These are phyloP conservation scores for Meandrina meandrites DNA, from an alignment of 92 coral and sea anemone species.

Conservation along the genomic window DNA sequence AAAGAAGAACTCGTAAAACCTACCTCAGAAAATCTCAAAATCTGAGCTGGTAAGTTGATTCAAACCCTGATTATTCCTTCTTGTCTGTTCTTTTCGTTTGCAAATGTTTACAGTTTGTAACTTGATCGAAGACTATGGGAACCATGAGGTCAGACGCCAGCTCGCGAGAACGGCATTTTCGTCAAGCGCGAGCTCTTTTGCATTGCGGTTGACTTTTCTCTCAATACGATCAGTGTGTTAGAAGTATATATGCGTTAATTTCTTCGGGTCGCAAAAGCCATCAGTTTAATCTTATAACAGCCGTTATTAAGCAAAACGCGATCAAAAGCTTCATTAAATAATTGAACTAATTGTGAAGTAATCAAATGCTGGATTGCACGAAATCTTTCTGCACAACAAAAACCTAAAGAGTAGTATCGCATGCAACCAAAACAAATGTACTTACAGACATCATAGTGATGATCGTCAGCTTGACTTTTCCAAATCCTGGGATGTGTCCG, in stretches of 20 bases:
- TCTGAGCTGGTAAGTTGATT: neutral
- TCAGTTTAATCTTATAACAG: neutral
- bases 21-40: neutral
- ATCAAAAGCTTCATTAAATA: neutral
- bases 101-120: constrained; percentile 10
- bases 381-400: neutral
- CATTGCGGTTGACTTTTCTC: neutral
- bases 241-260: neutral
- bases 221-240: neutral
- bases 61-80: neutral
- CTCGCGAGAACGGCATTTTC: neutral
- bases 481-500: no score
- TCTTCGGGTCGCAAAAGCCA: neutral
- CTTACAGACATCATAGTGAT: neutral
- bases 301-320: neutral
- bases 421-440: neutral
- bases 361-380: neutral
- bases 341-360: neutral
- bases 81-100: neutral
- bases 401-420: neutral
- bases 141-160: neutral
- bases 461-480: no score
- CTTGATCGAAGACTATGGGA: neutral
- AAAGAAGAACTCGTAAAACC: neutral
- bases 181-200: constrained; percentile 20